These are phyloP conservation scores for Pempheris klunzingeri DNA, from an alignment of 2,797 vertebrate genomes.

Conservation along the genomic window DNA sequence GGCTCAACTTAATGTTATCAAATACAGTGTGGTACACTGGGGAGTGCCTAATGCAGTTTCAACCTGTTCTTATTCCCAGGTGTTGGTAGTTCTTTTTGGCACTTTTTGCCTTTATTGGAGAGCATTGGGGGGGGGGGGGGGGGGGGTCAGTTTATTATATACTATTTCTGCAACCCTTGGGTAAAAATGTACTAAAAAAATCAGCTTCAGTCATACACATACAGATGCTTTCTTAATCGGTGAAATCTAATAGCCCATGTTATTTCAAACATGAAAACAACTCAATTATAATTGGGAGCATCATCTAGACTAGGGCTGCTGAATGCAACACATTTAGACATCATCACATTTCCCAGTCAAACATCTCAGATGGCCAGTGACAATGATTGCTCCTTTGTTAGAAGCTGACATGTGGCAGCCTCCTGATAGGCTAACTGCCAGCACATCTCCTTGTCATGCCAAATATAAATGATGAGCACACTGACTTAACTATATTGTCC, in stretches of 20 bases:
- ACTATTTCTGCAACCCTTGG: background rate
- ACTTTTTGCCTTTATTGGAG: no score
- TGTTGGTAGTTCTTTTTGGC: background rate
- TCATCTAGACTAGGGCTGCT: background rate
- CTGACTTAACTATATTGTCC: background rate
- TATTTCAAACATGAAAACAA: background rate
- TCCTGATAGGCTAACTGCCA: slow-evolving; percentile 12
- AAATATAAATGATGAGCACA: slow-evolving; percentile 1
- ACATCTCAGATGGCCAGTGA: background rate
- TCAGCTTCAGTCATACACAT: background rate
- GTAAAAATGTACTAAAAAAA: background rate
- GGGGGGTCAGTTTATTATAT: no score
- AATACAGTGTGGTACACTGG: slow-evolving; percentile 21
- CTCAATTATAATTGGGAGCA: background rate
- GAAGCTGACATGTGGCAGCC: background rate
- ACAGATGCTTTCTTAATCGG: background rate
- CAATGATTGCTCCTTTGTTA: background rate
- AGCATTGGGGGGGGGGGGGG: no score
- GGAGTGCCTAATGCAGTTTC: background rate
- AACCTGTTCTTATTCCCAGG: background rate
- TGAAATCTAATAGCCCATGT: background rate
- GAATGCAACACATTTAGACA: background rate
- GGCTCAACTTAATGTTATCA: slow-evolving; percentile 44
- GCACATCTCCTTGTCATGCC: slow-evolving; percentile 2
- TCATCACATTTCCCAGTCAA: background rate